Base-by-base conservation (phyloP, 2,888 invertebrate genomes). In the Synanthedon andrenaeformis region DNA sequence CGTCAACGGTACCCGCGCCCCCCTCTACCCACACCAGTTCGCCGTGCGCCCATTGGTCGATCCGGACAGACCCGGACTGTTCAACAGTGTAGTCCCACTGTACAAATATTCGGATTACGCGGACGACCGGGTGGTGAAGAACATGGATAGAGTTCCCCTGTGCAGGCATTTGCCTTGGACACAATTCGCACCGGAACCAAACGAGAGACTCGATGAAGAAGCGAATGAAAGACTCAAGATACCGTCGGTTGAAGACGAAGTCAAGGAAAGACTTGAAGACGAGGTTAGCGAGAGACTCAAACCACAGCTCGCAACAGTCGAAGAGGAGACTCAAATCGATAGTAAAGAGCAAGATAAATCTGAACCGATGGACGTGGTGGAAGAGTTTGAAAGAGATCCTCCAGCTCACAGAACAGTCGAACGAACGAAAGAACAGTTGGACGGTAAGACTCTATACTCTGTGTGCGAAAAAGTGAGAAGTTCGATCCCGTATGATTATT, bases 1-100 rank as follows among this genome's bases (percentile, higher is more conserved):
- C 57, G 79, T 92, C 52, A 92, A 91, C 72, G 91, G 91, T 59
- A 90, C 90, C 56, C 82, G 89, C 17, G 86, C 86, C 2, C 84
- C 82, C 0, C 60, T 77, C 17, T 62, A 69, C 51, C 82, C 80
- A 35, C 82, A 81, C 66, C 70, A 64, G 58, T 79, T 72, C 78
- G 79, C 79, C 69, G 89, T 81, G n/a, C 69, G 86, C 1, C 63
- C 70, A 3, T 74, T 78, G 11, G 60, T 60, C 12, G 64, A 72
- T 58, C 68, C 75, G 19, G 75, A 72, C 12, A 58, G 62, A 3
- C 69, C 78, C n/a, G 79, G 67, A 10, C 76, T 88, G 4, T 88
- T 83, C 74, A 60, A 79, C 56, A 79, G 74, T 57, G 76, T 86
- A 35, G 86, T 86, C 48, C 86, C 86, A 0, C 69, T 85, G 6